Evolutionary conservation across 1,140 invertebrate genomes (phyloP).

Genomic region (Neotoxoptera formosana): DNA sequence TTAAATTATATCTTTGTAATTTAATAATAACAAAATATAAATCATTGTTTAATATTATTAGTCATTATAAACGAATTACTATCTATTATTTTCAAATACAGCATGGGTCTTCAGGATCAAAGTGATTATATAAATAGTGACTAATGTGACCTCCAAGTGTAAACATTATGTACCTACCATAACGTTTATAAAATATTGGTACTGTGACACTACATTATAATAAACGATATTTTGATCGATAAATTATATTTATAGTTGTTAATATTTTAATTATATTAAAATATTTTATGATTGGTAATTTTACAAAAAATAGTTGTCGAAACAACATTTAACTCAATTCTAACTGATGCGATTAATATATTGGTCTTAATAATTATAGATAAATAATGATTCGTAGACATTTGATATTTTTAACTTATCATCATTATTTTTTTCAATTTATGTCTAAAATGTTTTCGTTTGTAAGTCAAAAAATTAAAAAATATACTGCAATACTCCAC

Average conservation of each 20-base stretch:
- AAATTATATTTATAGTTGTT: background rate
- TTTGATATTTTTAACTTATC: background rate
- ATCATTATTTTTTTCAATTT: background rate
- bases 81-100: conserved; percentile 2
- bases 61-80: background rate
- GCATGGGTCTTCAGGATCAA: background rate
- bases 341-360: too few relatives aligned
- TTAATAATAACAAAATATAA: background rate
- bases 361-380: too few relatives aligned
- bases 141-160: background rate
- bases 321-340: too few relatives aligned
- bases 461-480: background rate
- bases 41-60: background rate
- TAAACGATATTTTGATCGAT: background rate
- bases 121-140: background rate
- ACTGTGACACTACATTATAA: background rate
- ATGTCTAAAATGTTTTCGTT: too few relatives aligned
- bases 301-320: too few relatives aligned
- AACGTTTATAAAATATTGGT: background rate
- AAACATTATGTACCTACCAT: background rate
- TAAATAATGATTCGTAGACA: too few relatives aligned
- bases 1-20: background rate
- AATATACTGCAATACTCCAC: accelerated
- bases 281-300: background rate
- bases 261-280: too few relatives aligned